Base-by-base conservation (phyloP, 1,140 invertebrate genomes). In the Lasioglossum albipes region DNA sequence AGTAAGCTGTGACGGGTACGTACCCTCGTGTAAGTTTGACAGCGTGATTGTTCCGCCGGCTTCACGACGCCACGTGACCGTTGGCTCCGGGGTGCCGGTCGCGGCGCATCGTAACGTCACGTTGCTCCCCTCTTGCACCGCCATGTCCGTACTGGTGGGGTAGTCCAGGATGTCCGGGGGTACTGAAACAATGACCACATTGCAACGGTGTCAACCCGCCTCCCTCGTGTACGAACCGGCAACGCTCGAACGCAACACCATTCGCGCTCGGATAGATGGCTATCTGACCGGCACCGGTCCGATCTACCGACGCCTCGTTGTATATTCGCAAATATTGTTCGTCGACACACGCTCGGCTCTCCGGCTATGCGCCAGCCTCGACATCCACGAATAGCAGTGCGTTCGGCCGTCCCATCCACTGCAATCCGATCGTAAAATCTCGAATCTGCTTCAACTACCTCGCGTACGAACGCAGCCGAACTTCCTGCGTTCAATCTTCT, bases 161-260 rank as follows among this genome's bases (percentile, higher is more conserved):
- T 96, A 95, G 94, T 97, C 96, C 91, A 97, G 94, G 91, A 97
- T 98, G 94, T 97, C 96, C 82, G 97, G 97, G 69, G 97, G 97
- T 82, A 98, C 97, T 98, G 94, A 84, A 95, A 94, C 92, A 89
- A 90, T 79, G 68, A 79, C 68, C 71, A 83, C 81, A 83, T 77
- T 83, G 82, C 79, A 66, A 68, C 52, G 78, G 36, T 57, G 59
- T 2, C 16, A 66, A 57, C 62, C 74, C 74, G 54, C 66, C 57
- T 65, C 57, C 74, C n/a, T 57, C 76, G 76, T 65, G 78, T 73
- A 57, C 81, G 31, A 61, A 66, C 69, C 31, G 31, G 41, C n/a
- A 62, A 74, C 68, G 82, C 68, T 62, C 68, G 49, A 76, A 16
- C 71, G 79, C 62, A n/a, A 57, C 69, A 52, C 27, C 61, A 7